These are phyloP conservation scores for Fregata magnificens DNA, from an alignment of 2,113 vertebrate species.

Conservation along the genomic window DNA sequence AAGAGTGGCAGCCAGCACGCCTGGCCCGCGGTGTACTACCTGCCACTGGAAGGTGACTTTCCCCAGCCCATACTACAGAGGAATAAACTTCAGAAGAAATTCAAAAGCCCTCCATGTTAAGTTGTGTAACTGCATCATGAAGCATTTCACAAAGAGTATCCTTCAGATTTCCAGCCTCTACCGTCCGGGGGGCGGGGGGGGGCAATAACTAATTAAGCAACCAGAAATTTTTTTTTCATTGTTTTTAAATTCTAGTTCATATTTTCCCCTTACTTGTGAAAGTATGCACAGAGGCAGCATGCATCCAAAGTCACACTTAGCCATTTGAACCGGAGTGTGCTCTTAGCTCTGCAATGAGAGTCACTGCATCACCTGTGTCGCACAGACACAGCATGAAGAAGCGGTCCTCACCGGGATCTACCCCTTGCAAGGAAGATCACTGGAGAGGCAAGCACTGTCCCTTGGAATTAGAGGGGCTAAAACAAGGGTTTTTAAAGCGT, in stretches of 20 bases:
- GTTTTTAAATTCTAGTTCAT: background rate
- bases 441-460: background rate
- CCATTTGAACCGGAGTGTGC: fast-evolving
- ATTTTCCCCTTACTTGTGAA: background rate
- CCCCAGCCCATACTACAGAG: background rate
- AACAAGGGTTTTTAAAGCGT: background rate
- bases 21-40: background rate
- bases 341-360: background rate
- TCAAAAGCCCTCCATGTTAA: background rate
- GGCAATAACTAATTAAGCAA: background rate
- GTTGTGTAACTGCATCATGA: background rate
- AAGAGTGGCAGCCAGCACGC: background rate
- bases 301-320: background rate
- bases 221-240: background rate
- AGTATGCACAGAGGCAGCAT: background rate
- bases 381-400: fast-evolving
- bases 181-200: no score
- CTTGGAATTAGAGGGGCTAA: background rate
- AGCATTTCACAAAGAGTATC: background rate
- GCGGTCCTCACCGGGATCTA: background rate
- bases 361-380: fast-evolving
- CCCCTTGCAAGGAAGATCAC: background rate
- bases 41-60: background rate
- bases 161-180: background rate
- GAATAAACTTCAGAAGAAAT: background rate